These are phyloP conservation scores for Rhea americana DNA, from an alignment of 2,113 vertebrate genomes.

Conservation along the genomic window DNA sequence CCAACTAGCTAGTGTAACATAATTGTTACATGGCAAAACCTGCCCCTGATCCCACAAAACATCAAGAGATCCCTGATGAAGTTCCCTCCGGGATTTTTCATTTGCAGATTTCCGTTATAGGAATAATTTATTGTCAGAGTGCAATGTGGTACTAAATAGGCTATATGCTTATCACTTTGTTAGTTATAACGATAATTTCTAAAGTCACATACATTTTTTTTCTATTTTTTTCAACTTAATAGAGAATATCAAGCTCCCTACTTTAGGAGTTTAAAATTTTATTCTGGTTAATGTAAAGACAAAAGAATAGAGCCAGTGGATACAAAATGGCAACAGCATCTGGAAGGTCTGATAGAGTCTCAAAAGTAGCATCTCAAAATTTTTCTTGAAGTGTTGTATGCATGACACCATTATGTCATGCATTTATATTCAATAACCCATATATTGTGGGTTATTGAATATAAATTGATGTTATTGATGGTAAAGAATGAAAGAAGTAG, in stretches of 20 bases:
- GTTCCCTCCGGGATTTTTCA: background rate
- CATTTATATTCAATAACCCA: too few species aligned
- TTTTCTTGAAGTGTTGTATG: background rate
- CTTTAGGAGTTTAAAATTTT: background rate
- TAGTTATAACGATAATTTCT: background rate
- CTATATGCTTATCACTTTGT: background rate
- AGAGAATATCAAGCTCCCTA: background rate
- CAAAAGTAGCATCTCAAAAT: background rate
- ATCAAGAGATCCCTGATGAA: background rate
- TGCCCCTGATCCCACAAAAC: background rate
- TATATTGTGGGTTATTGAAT: background rate
- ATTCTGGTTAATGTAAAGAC: background rate
- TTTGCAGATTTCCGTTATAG: background rate
- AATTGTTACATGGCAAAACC: background rate
- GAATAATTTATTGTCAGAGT: background rate
- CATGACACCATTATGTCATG: too few species aligned
- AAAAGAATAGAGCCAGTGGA: background rate
- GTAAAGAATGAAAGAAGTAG: background rate
- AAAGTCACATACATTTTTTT: background rate
- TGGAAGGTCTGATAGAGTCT: background rate
- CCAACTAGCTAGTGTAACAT: rapidly evolving
- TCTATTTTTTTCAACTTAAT: background rate
- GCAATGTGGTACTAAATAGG: background rate
- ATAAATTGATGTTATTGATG: too few species aligned
- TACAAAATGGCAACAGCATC: background rate